These are phyloP conservation scores for Amphipoea oculea DNA, from an alignment of 2,888 invertebrate genomes.

Conservation along the genomic window DNA sequence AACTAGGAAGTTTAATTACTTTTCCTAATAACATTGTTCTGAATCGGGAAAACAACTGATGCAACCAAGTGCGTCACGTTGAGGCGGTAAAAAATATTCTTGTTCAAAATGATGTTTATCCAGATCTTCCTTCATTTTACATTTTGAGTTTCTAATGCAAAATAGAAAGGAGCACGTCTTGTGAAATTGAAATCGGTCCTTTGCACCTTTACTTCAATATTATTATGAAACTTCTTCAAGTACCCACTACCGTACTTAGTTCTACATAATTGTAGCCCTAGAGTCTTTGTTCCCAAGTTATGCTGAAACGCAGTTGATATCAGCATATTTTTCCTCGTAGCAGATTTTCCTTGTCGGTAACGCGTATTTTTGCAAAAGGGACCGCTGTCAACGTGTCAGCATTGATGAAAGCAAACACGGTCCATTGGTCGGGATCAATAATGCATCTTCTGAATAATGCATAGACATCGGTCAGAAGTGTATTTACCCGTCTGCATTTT, in stretches of 20 bases:
- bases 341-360: constrained; percentile 54
- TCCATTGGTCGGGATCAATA: constrained; percentile 74
- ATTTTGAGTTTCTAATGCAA: neutral
- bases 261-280: neutral
- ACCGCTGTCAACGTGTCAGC: constrained; percentile 54
- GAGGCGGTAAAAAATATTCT: neutral
- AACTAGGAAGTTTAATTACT: neutral
- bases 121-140: neutral
- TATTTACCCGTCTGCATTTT: constrained; percentile 86
- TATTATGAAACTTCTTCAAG: neutral
- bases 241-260: neutral
- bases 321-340: constrained; percentile 49
- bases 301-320: constrained; percentile 11
- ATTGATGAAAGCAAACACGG: constrained; percentile 65
- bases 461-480: constrained; percentile 74
- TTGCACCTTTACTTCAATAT: neutral
- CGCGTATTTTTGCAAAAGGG: constrained; percentile 64
- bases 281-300: constrained; percentile 6
- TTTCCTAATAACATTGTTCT: neutral
- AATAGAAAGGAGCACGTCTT: neutral
- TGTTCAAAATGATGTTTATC: constrained; percentile 5
- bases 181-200: neutral
- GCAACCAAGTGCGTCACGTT: constrained; percentile 4
- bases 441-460: constrained; percentile 83
- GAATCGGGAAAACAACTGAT: constrained; percentile 16